These are phyloP conservation scores for Campylomormyrus numenius DNA, from an alignment of 2,113 vertebrate genomes.

Conservation along the genomic window DNA sequence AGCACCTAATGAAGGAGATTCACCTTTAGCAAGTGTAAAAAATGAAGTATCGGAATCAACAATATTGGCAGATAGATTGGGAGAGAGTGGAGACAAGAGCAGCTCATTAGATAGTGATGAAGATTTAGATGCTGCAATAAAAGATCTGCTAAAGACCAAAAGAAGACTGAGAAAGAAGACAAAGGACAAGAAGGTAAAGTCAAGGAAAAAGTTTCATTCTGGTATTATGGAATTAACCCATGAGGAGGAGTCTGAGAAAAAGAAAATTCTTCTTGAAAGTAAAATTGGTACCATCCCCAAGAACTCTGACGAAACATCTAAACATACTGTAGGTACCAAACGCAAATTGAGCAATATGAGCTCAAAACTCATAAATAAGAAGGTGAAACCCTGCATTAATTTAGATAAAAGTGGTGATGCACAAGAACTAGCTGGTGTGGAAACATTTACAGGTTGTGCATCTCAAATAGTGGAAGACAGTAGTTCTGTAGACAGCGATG, in stretches of 20 bases:
- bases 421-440: conserved; percentile 13
- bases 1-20: conserved; percentile 23
- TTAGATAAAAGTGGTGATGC: conserved; percentile 30
- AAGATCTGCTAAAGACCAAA: conserved; percentile 84
- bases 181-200: conserved; percentile 60
- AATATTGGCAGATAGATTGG: conserved; percentile 23
- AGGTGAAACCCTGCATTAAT: not conserved
- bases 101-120: conserved; percentile 94
- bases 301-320: conserved; percentile 32
- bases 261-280: conserved; percentile 32
- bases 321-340: conserved; percentile 32
- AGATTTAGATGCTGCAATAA: conserved; percentile 86
- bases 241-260: conserved; percentile 38
- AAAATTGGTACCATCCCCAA: conserved; percentile 36
- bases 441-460: not conserved
- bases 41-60: conserved; percentile 18
- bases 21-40: conserved; percentile 21
- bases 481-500: conserved; percentile 85
- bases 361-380: conserved; percentile 21
- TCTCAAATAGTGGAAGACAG: conserved; percentile 60
- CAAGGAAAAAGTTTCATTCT: conserved; percentile 62
- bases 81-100: conserved; percentile 76
- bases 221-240: conserved; percentile 42
- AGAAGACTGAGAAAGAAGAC: conserved; percentile 72
- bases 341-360: conserved; percentile 19